Evolutionary conservation across 2,113 vertebrate genomes (phyloP).

Genomic region (Aspiorhynchus laticeps): DNA sequence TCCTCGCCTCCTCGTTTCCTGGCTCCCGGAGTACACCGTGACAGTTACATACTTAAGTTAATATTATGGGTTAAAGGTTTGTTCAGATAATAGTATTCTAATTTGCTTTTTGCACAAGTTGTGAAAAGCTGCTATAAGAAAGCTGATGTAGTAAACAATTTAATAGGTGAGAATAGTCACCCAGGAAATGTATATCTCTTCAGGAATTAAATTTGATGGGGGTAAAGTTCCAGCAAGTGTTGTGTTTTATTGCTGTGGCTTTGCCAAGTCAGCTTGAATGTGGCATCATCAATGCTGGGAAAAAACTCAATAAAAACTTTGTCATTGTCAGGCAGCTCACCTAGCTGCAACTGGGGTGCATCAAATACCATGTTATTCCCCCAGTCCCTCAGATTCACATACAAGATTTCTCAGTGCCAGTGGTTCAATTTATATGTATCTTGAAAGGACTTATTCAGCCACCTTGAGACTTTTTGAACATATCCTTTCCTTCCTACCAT

Average conservation of each 20-base stretch:
- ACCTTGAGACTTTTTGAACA: neutral
- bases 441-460: neutral
- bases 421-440: neutral
- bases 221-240: neutral
- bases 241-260: neutral
- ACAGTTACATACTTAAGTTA: neutral
- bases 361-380: neutral
- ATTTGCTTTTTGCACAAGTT: neutral
- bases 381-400: neutral
- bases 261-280: neutral
- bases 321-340: constrained; percentile 5
- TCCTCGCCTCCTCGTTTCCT: too few species aligned
- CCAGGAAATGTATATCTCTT: neutral
- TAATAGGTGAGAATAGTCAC: neutral
- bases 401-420: neutral
- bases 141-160: neutral
- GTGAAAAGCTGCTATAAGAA: neutral
- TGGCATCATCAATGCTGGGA: neutral
- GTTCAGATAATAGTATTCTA: neutral
- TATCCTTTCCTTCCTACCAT: neutral
- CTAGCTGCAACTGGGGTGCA: neutral
- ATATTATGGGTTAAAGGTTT: neutral
- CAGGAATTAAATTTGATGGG: neutral
- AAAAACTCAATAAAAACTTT: neutral
- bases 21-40: too few species aligned